Evolutionary conservation across 2,888 invertebrate species (phyloP), one percentile per base, ranked within the genome.

Genomic region (Chymomyza amoena): DNA sequence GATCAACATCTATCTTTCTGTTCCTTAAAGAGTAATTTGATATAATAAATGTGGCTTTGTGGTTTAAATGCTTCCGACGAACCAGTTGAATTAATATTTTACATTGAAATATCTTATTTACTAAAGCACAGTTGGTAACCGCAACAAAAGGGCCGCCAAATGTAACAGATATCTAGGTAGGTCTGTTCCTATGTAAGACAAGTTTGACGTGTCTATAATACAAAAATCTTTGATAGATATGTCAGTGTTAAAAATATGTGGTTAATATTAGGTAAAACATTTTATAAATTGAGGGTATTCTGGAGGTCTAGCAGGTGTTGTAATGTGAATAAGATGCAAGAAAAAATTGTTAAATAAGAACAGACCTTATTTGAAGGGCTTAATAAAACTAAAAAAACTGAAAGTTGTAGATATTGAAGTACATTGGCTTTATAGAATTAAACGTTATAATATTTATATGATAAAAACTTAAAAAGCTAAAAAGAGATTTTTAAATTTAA

Each of bases 61-160:
- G 82, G 82, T 72, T 67, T 1, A 5, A 13, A 45, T 15, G 64
- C 36, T 16, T 57, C 32, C 50, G n/a, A 59, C 59, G 52, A 16
- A 62, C 13, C 36, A 64, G 45, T 62, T 70, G 77, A 81, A 82
- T 85, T 85, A 72, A 78, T 67, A 78, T 80, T 74, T 82, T 60
- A 72, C 68, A 63, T 65, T 74, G 66, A 77, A 80, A 68, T 69
- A 72, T 70, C 75, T 73, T 65, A 70, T 63, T 70, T 65, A 54
- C 15, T 45, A 61, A 52, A 67, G 66, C 51, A 62, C 28, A 65
- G 6, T 15, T 56, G 64, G n/a, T 60, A 77, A 83, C 81, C 86
- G 59, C 84, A 80, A 64, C 20, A 57, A 28, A 18, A 54, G 66
- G 69, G 74, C 54, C 20, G 69, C 60, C 66, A 66, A 56, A n/a